A percentile compares a stretch with the other conserved stretches of the same genome.
phyloP scores from a whole-genome alignment of 1,140 invertebrate species.

The Neodiprion virginianus region DNA sequence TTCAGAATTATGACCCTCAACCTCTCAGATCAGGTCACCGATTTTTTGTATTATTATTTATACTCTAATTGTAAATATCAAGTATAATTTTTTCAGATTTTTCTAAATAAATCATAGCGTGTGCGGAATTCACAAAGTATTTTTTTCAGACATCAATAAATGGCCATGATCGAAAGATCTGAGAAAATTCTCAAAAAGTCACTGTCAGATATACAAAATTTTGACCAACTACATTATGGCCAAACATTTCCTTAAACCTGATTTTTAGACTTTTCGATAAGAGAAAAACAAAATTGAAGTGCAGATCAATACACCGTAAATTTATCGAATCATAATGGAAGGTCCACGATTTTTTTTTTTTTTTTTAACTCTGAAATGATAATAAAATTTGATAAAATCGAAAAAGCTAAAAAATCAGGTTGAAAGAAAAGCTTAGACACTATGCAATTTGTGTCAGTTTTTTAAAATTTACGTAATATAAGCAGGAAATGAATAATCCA shows the following conservation, averaged over 20 bases:
- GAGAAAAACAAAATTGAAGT: neutral
- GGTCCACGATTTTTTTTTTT: neutral
- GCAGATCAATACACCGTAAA: too few species aligned
- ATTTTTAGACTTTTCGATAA: neutral
- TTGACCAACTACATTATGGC: neutral
- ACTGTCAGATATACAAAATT: too few species aligned
- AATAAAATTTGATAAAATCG: neutral
- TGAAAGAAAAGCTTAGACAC: neutral
- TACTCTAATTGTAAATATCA: neutral
- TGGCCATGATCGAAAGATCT: neutral
- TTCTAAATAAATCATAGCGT: neutral
- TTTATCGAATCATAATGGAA: neutral
- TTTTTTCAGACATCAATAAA: neutral
- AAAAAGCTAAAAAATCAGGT: neutral
- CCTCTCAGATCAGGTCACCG: neutral
- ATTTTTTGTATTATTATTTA: neutral
- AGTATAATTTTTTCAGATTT: neutral
- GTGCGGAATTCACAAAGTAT: neutral
- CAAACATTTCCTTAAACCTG: neutral
- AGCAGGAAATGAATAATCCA: neutral
- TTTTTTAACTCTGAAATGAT: neutral
- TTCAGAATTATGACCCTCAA: neutral
- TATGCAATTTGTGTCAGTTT: neutral
- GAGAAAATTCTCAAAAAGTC: too few species aligned
- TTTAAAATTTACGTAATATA: neutral